Evolutionary conservation across 1,140 invertebrate species (phyloP).

Genomic region (Drosophila lini): DNA sequence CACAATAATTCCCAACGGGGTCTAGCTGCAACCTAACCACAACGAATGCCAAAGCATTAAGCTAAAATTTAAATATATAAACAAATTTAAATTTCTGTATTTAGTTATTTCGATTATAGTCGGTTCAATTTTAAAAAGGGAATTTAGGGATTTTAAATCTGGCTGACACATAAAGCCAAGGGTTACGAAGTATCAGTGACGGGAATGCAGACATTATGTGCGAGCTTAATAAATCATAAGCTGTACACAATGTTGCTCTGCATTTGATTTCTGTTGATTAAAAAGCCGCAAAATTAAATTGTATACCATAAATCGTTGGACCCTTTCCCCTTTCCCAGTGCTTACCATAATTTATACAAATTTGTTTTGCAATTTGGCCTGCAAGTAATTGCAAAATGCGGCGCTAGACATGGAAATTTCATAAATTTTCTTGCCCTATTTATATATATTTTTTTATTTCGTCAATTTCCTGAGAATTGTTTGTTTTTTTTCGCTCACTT

Average conservation of each 20-base stretch:
- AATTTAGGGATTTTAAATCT: neutral
- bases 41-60: neutral
- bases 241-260: constrained; percentile 35
- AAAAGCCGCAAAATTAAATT: constrained; percentile 62
- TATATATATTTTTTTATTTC: constrained; percentile 12
- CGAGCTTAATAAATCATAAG: constrained; percentile 46
- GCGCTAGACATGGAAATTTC: constrained; percentile 1
- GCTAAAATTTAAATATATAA: neutral
- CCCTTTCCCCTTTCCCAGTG: constrained; percentile 2
- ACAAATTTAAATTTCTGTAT: neutral
- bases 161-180: neutral
- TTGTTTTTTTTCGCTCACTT: neutral
- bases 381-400: constrained; percentile 43
- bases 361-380: constrained; percentile 42
- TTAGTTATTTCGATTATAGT: neutral
- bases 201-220: constrained; percentile 12
- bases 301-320: constrained; percentile 34
- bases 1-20: neutral
- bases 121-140: neutral
- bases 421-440: constrained; percentile 18
- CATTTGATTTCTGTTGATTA: constrained; percentile 58
- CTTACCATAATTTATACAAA: constrained; percentile 42
- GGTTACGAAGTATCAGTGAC: neutral
- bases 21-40: neutral
- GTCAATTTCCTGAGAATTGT: neutral